Evolutionary conservation across 2,888 invertebrate species (phyloP).

Genomic region (Rhamphomyia laevipes): DNA sequence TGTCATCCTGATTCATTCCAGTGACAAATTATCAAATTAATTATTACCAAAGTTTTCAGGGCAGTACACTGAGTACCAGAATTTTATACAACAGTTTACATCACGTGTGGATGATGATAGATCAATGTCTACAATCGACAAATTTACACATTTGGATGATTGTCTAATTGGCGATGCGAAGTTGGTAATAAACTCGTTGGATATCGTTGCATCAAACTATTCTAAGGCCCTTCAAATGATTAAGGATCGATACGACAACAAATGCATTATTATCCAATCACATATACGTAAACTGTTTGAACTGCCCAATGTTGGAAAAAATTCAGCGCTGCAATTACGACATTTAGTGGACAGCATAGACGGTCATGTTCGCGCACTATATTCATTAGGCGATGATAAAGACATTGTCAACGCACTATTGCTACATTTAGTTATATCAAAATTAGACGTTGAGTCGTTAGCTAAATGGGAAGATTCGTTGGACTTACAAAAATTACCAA

Average conservation of each 20-base stretch:
- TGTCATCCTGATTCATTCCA: no score
- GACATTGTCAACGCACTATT: slow-evolving; percentile 9
- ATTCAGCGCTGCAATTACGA: slow-evolving; percentile 6
- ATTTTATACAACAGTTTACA: no score
- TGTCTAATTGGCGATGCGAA: no score
- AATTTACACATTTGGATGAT: no score
- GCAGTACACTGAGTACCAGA: no score
- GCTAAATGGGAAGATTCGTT: slow-evolving; percentile 11
- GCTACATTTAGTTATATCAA: slow-evolving; percentile 7
- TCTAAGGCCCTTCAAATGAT: neutral
- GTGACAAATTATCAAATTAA: no score
- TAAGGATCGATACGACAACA: neutral
- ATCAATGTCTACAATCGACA: no score
- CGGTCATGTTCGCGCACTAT: slow-evolving; percentile 7
- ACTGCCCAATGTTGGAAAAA: slow-evolving; percentile 4
- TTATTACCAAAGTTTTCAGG: no score
- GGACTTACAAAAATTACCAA: slow-evolving; percentile 9
- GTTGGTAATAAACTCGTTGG: no score
- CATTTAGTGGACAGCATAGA: slow-evolving; percentile 8
- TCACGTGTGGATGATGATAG: no score
- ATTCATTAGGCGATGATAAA: slow-evolving; percentile 5
- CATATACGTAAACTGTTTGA: slow-evolving; percentile 6
- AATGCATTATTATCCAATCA: slow-evolving; percentile 6
- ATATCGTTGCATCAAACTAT: neutral
- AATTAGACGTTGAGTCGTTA: slow-evolving; percentile 9